Evolutionary conservation across 2,113 vertebrate species (phyloP).

Genomic region (Oxyruncus cristatus): DNA sequence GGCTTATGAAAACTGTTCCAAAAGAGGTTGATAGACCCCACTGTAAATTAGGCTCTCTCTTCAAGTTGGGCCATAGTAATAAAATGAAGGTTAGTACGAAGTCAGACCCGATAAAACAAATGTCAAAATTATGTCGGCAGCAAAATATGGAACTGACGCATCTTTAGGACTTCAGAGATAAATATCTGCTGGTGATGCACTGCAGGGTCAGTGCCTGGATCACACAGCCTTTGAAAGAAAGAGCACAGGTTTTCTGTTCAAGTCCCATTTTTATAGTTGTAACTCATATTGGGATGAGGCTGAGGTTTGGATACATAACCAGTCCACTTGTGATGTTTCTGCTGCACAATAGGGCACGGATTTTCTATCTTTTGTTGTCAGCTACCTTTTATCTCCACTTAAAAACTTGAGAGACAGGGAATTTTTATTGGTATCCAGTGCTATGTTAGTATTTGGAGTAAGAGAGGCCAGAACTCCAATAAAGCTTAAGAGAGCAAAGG

Average conservation of each 20-base stretch:
- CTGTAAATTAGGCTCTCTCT: slow-evolving; percentile 11
- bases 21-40: slow-evolving; percentile 20
- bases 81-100: slow-evolving; percentile 31
- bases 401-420: background rate
- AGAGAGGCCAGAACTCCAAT: background rate
- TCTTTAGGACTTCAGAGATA: slow-evolving; percentile 22
- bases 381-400: background rate
- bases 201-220: background rate
- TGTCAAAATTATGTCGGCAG: slow-evolving; percentile 50
- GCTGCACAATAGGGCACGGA: fast-evolving
- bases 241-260: background rate
- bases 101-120: slow-evolving; percentile 50
- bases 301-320: background rate
- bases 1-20: slow-evolving; percentile 42
- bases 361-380: background rate
- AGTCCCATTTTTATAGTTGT: background rate
- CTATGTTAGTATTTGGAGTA: background rate
- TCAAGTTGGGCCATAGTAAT: slow-evolving; percentile 13
- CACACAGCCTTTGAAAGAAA: background rate
- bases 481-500: background rate
- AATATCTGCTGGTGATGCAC: slow-evolving; percentile 26
- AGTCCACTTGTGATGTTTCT: background rate
- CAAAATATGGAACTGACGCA: background rate
- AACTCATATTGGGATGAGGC: fast-evolving
- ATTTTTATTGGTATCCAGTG: background rate